Percentiles rank a stretch among this genome's conserved stretches.
These are phyloP conservation scores for Colius striatus DNA, from an alignment of 2,113 vertebrate genomes.

Conservation along the genomic window DNA sequence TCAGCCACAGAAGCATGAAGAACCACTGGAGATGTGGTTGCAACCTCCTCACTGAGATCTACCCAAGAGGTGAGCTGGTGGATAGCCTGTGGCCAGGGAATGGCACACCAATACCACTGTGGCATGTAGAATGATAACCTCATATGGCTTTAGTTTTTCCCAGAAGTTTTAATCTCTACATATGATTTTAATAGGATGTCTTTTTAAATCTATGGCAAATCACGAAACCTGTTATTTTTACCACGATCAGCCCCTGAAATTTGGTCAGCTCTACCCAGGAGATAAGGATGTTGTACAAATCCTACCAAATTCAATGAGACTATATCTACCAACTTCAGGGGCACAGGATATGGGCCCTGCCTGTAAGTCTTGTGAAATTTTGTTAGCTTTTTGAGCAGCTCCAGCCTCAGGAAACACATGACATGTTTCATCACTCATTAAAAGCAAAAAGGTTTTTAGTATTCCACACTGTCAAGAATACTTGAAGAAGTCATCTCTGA, in stretches of 20 bases:
- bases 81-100: neutral
- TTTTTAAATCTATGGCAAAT: neutral
- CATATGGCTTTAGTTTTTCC: neutral
- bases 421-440: neutral
- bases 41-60: neutral
- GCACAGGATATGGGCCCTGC: neutral
- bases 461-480: constrained; percentile 6
- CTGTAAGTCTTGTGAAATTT: neutral
- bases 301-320: neutral
- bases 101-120: neutral
- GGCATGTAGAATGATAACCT: neutral
- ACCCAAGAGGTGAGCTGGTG: neutral
- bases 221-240: neutral
- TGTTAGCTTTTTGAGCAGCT: neutral
- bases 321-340: neutral
- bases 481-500: neutral
- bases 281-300: neutral
- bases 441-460: neutral
- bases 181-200: neutral
- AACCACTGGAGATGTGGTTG: neutral
- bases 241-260: neutral
- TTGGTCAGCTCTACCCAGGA: neutral
- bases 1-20: neutral
- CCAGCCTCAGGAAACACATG: neutral
- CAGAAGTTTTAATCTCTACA: neutral